Percentiles rank a stretch among this genome's conserved stretches.
These are phyloP conservation scores for Nerophis lumbriciformis DNA, from an alignment of 2,113 vertebrate genomes.

Conservation along the genomic window DNA sequence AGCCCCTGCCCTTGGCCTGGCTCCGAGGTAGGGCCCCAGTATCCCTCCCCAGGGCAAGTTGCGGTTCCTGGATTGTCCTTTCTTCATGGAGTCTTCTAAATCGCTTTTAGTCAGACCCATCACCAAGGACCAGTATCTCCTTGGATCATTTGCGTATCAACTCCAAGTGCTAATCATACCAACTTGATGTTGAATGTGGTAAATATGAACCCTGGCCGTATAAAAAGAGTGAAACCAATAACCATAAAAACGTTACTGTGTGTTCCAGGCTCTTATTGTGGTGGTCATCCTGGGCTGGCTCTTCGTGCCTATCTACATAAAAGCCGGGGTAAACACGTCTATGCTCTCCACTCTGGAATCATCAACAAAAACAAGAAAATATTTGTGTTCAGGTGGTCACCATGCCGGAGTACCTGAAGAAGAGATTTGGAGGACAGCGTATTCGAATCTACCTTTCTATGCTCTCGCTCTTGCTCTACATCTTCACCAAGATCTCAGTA, in stretches of 20 bases:
- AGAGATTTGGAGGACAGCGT: constrained; percentile 88
- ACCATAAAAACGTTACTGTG: background rate
- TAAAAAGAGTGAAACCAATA: background rate
- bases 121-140: too few species aligned
- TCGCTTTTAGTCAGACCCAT: too few species aligned
- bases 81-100: too few species aligned
- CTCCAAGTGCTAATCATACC: too few species aligned
- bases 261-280: constrained; percentile 82
- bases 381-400: constrained; percentile 81
- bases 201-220: background rate
- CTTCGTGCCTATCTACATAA: constrained; percentile 95
- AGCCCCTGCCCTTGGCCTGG: too few species aligned
- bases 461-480: constrained; percentile 85
- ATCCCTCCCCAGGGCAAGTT: too few species aligned
- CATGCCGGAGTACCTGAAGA: constrained; percentile 94
- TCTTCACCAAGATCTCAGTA: constrained; percentile 98
- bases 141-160: too few species aligned
- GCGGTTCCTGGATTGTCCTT: too few species aligned
- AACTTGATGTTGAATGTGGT: background rate
- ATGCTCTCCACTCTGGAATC: background rate
- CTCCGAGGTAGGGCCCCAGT: too few species aligned
- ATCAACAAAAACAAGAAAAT: background rate
- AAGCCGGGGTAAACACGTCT: constrained; percentile 83
- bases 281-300: constrained; percentile 89
- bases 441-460: constrained; percentile 90